Conservation (phyloP, 1,140 invertebrate species). For the Plutomurus gul region DNA sequence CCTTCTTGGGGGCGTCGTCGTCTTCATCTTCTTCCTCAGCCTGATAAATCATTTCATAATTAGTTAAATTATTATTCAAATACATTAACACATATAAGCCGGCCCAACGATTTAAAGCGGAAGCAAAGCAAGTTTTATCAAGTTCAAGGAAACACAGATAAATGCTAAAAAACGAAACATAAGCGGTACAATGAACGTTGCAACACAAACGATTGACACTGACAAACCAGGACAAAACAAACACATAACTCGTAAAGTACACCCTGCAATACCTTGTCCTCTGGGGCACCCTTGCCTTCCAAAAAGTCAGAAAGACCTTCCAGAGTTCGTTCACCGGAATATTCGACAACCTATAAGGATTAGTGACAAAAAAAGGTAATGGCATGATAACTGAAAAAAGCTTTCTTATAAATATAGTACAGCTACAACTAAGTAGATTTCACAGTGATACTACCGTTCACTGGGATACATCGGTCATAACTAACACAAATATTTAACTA, state of each 20-base stretch:
- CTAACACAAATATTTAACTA: too few species aligned
- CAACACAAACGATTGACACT: too few species aligned
- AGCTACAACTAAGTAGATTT: too few species aligned
- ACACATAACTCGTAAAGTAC: not conserved
- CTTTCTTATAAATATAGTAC: too few species aligned
- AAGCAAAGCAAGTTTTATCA: not conserved
- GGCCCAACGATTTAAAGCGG: not conserved
- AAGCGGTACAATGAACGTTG: too few species aligned
- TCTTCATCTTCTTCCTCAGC: constrained; percentile 68
- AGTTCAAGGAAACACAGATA: too few species aligned
- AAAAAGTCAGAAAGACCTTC: constrained; percentile 65
- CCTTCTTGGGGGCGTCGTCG: constrained; percentile 68
- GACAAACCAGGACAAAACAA: not conserved
- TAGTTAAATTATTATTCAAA: not conserved
- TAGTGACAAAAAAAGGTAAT: not conserved
- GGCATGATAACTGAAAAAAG: too few species aligned
- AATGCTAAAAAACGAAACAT: too few species aligned
- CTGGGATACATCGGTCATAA: too few species aligned
- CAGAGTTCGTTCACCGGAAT: constrained; percentile 67
- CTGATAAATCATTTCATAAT: constrained; percentile 53
- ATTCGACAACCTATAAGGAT: constrained; percentile 63
- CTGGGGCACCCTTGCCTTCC: constrained; percentile 2
- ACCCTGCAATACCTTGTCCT: not conserved
- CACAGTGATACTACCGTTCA: too few species aligned
- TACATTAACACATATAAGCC: not conserved